phyloP scores from a whole-genome alignment of 2,113 vertebrate genomes.

The Podiceps cristatus region DNA sequence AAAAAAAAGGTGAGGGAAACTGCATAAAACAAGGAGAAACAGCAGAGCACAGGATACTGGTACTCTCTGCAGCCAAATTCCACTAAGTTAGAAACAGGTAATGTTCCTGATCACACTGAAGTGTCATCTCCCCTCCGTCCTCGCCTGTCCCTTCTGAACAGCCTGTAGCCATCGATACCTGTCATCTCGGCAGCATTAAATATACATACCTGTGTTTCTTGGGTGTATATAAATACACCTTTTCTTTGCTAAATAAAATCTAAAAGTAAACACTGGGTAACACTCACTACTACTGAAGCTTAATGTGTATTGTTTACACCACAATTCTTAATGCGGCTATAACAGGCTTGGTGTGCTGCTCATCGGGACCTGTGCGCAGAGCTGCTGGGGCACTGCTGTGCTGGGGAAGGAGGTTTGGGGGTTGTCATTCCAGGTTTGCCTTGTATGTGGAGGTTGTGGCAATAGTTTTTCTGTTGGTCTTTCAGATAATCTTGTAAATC shows the following conservation, averaged over 20 bases:
- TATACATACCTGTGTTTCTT: not conserved
- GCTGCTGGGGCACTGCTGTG: not conserved
- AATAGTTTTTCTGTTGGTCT: not conserved
- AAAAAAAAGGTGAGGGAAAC: not conserved
- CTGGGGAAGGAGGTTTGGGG: not conserved
- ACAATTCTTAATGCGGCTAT: accelerated
- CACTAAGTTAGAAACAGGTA: not conserved
- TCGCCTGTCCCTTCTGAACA: too few species aligned
- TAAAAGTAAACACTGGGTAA: not conserved
- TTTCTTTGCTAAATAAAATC: not conserved
- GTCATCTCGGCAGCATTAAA: not conserved
- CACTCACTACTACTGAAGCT: not conserved
- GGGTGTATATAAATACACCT: not conserved
- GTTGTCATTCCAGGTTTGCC: not conserved
- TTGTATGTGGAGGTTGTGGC: not conserved
- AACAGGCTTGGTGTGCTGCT: not conserved
- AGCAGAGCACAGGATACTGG: not conserved
- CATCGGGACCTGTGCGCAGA: not conserved
- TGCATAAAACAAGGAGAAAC: not conserved
- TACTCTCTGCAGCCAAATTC: not conserved
- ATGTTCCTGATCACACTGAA: not conserved
- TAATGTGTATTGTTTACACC: not conserved
- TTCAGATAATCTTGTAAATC: not conserved
- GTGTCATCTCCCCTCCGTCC: not conserved
- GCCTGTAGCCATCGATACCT: too few species aligned